Percentiles rank a stretch among this genome's conserved stretches.
phyloP scores from a whole-genome alignment of 2,797 vertebrate species.

The Natrix natrix region DNA sequence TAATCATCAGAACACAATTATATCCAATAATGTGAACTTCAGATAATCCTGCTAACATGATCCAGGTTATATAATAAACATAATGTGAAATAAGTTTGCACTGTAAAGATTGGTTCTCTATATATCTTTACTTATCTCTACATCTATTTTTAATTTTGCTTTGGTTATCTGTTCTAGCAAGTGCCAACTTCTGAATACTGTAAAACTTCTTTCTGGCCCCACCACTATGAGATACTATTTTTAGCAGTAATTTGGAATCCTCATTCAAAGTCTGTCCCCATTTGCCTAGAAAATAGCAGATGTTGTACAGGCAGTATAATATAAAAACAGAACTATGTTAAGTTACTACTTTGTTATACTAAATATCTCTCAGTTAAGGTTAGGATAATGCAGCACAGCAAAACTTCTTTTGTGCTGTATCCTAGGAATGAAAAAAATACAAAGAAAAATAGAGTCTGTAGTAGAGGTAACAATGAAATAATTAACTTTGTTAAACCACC shows the following conservation, averaged over 20 bases:
- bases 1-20: slow-evolving; percentile 68
- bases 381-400: slow-evolving; percentile 43
- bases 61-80: slow-evolving; percentile 42
- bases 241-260: slow-evolving; percentile 47
- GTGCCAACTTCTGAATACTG: slow-evolving; percentile 47
- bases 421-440: slow-evolving; percentile 32
- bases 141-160: slow-evolving; percentile 60
- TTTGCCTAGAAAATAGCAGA: slow-evolving; percentile 51
- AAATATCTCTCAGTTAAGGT: slow-evolving; percentile 38
- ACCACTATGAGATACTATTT: slow-evolving; percentile 19
- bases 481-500: background rate
- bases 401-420: slow-evolving; percentile 33
- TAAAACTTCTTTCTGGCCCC: slow-evolving; percentile 30
- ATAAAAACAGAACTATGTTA: slow-evolving; percentile 2
- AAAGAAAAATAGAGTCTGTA: slow-evolving; percentile 35
- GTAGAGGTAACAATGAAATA: slow-evolving; percentile 6
- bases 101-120: slow-evolving; percentile 27
- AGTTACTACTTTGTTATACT: slow-evolving; percentile 44
- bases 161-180: slow-evolving; percentile 57
- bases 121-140: slow-evolving; percentile 31
- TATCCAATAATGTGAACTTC: slow-evolving; percentile 64
- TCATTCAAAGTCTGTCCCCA: slow-evolving; percentile 53
- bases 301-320: background rate
- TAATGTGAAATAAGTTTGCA: slow-evolving; percentile 40
- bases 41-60: slow-evolving; percentile 44